These are phyloP conservation scores for Pyrrhia umbra DNA, from an alignment of 2,888 invertebrate species.

Conservation along the genomic window DNA sequence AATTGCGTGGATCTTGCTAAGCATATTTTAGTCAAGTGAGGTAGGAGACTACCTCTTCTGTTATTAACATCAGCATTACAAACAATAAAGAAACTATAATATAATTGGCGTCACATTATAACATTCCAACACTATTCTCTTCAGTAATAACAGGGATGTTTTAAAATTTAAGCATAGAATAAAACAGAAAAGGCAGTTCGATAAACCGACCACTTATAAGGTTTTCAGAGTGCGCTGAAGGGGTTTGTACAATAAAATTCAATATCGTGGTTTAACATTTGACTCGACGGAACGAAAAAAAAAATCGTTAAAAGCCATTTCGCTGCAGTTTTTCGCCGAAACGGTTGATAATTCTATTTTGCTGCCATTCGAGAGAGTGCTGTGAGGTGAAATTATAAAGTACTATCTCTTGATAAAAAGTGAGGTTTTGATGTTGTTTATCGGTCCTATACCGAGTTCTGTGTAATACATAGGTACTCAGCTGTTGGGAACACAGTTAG, in stretches of 20 bases:
- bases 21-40: conserved; percentile 68
- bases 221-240: conserved; percentile 47
- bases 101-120: conserved; percentile 14
- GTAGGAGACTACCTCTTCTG: conserved; percentile 52
- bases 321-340: conserved; percentile 73
- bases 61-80: conserved; percentile 14
- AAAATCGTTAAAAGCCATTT: conserved; percentile 76
- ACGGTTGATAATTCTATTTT: conserved; percentile 80
- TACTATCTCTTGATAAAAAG: conserved; percentile 58
- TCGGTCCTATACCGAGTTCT: conserved; percentile 11
- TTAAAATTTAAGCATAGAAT: conserved; percentile 13
- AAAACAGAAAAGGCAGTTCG: conserved; percentile 15
- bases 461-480: no score
- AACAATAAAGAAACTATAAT: no score
- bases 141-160: neutral
- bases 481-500: no score
- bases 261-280: conserved; percentile 69
- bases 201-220: conserved; percentile 46
- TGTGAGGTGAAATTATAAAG: conserved; percentile 67
- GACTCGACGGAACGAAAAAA: conserved; percentile 68
- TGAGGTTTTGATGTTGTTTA: conserved; percentile 52
- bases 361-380: conserved; percentile 69
- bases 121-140: neutral
- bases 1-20: conserved; percentile 74
- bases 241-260: conserved; percentile 65